phyloP scores from a whole-genome alignment of 2,113 vertebrate species.

The Gallinago paraguaiae region DNA sequence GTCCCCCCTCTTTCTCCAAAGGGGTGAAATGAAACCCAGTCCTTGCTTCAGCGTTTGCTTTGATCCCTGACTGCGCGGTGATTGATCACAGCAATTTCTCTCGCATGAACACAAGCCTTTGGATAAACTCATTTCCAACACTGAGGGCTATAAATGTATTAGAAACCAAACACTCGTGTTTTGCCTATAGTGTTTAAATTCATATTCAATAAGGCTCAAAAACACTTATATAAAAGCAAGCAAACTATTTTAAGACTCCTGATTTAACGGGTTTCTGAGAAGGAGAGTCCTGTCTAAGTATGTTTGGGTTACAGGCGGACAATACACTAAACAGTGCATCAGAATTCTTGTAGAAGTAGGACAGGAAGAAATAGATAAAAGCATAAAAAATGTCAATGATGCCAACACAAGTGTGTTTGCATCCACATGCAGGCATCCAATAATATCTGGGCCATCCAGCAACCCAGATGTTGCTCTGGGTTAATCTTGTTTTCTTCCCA shows the following conservation, averaged over 20 bases:
- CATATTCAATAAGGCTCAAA: not conserved
- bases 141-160: slow-evolving; percentile 24
- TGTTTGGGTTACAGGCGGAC: not conserved
- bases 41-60: slow-evolving; percentile 52
- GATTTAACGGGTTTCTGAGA: slow-evolving; percentile 28
- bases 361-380: not conserved
- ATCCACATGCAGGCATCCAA: not conserved
- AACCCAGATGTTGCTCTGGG: not conserved
- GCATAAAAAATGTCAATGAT: not conserved
- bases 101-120: slow-evolving; percentile 51
- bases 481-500: not conserved
- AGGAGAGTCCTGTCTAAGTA: not conserved
- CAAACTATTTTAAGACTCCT: not conserved
- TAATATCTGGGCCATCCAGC: not conserved
- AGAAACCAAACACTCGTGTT: slow-evolving; percentile 42
- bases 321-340: not conserved
- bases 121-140: slow-evolving; percentile 51
- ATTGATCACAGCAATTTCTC: slow-evolving; percentile 72
- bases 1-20: not conserved
- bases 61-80: slow-evolving; percentile 7
- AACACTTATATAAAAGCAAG: not conserved
- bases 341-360: slow-evolving; percentile 2
- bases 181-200: slow-evolving; percentile 53
- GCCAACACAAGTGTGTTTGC: not conserved
- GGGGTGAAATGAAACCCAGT: not conserved